Evolutionary conservation across 2,888 invertebrate genomes (phyloP), one percentile per base, ranked within the genome.

Genomic region (Eupithecia abbreviata): DNA sequence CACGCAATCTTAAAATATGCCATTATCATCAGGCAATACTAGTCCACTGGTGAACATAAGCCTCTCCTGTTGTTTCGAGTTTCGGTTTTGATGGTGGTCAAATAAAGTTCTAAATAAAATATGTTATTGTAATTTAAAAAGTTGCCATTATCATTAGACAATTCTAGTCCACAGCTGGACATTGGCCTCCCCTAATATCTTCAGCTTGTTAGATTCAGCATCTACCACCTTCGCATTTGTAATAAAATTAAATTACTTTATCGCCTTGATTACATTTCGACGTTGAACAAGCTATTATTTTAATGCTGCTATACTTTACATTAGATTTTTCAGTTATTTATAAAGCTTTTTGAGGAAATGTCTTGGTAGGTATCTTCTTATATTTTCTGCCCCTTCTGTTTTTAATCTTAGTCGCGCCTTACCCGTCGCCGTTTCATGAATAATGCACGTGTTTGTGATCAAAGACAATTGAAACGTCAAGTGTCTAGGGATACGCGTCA

Each of bases 381-480:
- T 58, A 18, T 30, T 10, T 62, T 62, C 10, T 68, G 3, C 10
- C 12, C 72, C 78, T 58, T 81, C 77, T 80, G 72, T 4, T 18
- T 68, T 68, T 69, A 66, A 72, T 81, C 79, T 80, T 69, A 76
- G 75, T 71, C 68, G 55, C 55, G 67, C 70, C 58, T 68, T 72
- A 18, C 77, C 77, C 78, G 71, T 82, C 84, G 79, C 82, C 75
- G 83, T 71, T 79, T 82, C 82, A 87, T 92, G 90, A 91, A 92
- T 92, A 88, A 91, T 92, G 91, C 91, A 92, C 86, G 84, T 89
- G 85, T 89, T 85, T 90, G 86, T 90, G 92, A 92, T 92, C 92
- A 92, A 92, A 92, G 92, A 92, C 92, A 92, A 91, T 91, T 87
- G 90, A 88, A 88, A 87, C 87, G 90, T 91, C 89, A 86, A 81